Base-by-base conservation (phyloP, 2,113 vertebrate species). In the Pogona vitticeps region DNA sequence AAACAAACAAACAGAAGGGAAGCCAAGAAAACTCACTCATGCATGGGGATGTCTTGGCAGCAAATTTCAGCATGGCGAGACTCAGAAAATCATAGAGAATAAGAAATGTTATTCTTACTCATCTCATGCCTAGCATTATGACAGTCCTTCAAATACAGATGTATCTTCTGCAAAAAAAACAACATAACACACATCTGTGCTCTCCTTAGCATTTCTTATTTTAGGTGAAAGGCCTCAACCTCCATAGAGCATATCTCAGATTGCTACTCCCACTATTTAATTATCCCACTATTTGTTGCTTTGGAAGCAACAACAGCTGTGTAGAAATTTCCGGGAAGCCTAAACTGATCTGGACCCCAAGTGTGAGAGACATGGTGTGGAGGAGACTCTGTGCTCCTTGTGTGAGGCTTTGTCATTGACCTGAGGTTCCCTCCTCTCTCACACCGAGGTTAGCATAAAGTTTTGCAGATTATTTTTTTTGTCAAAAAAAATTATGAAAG, bases 401-500 rank as follows among this genome's bases (percentile, higher is more conserved):
- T 33, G 0, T 76, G 52, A 5, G 58, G 12, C 40, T 84, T 76
- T 91, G 20, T 91, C 93, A 90, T 87, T 90, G 94, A 93, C 92
- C 83, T 86, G 61, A 72, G 80, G 85, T 94, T 94, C 70, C 89
- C 88, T 91, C 36, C 72, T 91, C 80, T 90, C 87, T 93, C 81
- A 78, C 15, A 81, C 15, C 91, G 84, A 93, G 88, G 90, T 93
- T 88, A 95, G 91, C 94, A 92, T 94, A 89, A 97, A 97, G 95
- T 98, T 97, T 95, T 94, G 94, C 94, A 93, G 94, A 92, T 92
- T 61, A 80, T 86, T 96, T 97, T 97, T 97, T 96, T 77, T 61
- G 97, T 97, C 95, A 93, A 38, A 91, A 92, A 91, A 97, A 97
- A 97, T 97, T 96, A 98, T 96, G 95, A 96, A 97, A 97, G 97